Percentiles rank a stretch among this genome's conserved stretches.
These are phyloP conservation scores for Acanthis flammea DNA, from an alignment of 2,797 vertebrate genomes.

Conservation along the genomic window DNA sequence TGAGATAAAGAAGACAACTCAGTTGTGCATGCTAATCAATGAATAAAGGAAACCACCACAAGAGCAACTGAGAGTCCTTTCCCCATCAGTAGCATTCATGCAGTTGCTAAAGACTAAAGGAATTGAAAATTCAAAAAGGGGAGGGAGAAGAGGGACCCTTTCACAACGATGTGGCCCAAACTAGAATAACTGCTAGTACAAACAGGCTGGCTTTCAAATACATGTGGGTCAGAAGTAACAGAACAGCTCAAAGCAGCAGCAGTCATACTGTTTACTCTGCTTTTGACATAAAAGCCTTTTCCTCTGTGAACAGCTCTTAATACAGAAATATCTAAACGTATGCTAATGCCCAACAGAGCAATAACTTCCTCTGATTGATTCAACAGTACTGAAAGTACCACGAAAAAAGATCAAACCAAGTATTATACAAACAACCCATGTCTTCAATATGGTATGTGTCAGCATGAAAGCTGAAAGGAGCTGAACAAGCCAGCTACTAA, in stretches of 20 bases:
- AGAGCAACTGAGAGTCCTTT: not conserved
- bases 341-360: conserved; percentile 70
- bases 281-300: conserved; percentile 69
- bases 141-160: not conserved
- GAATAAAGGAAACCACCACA: not conserved
- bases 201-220: conserved; percentile 55
- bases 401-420: conserved; percentile 62
- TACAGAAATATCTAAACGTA: conserved; percentile 66
- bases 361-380: conserved; percentile 73
- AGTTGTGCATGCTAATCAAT: not conserved
- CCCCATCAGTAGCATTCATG: not conserved
- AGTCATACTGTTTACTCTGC: conserved; percentile 61
- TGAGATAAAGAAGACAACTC: not conserved
- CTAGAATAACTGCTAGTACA: conserved; percentile 48
- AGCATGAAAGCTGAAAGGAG: conserved; percentile 58
- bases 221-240: conserved; percentile 43
- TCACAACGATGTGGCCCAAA: not conserved
- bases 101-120: not conserved
- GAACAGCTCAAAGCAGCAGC: conserved; percentile 56
- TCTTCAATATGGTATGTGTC: conserved; percentile 23
- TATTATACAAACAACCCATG: conserved; percentile 55
- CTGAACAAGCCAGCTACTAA: conserved; percentile 62
- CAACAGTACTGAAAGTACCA: conserved; percentile 56
- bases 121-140: not conserved
- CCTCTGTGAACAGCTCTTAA: conserved; percentile 57